Percentiles rank a stretch among this genome's conserved stretches.
These are phyloP conservation scores for Forficula auricularia DNA, from an alignment of 1,140 invertebrate species.

Conservation along the genomic window DNA sequence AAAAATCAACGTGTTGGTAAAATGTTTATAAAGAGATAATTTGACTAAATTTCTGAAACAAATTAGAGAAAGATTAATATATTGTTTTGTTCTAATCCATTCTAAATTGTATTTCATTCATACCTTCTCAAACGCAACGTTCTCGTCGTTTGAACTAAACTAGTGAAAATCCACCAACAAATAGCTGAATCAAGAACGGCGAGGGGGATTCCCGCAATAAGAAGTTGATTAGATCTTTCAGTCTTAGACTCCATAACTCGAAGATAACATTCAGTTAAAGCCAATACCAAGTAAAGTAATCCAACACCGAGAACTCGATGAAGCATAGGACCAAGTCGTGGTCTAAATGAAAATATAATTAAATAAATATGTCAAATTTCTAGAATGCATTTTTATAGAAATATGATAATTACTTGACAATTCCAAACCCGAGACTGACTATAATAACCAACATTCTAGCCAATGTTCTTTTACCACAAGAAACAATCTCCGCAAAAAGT, in stretches of 20 bases:
- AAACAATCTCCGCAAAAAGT: slow-evolving; percentile 71
- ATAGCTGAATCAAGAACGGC: slow-evolving; percentile 52
- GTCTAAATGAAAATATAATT: slow-evolving; percentile 33
- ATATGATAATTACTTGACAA: slow-evolving; percentile 60
- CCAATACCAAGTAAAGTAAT: slow-evolving; percentile 60
- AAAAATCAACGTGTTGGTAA: slow-evolving; percentile 83
- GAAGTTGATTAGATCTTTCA: slow-evolving; percentile 41
- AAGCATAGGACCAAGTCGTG: slow-evolving; percentile 65
- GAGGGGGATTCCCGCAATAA: slow-evolving; percentile 55
- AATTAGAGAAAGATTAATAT: too few species aligned
- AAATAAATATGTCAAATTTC: too few species aligned
- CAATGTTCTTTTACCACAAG: slow-evolving; percentile 71
- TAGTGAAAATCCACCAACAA: slow-evolving; percentile 73
- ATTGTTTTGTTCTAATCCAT: too few species aligned
- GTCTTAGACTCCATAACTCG: slow-evolving; percentile 49
- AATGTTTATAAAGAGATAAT: slow-evolving; percentile 75
- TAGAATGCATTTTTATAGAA: background rate
- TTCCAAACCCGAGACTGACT: slow-evolving; percentile 84
- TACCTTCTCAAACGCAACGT: slow-evolving; percentile 60
- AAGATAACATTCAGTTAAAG: slow-evolving; percentile 64
- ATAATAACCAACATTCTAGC: slow-evolving; percentile 86
- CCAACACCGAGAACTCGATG: slow-evolving; percentile 73
- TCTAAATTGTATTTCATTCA: background rate
- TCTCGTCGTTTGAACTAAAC: slow-evolving; percentile 73
- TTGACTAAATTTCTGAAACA: slow-evolving; percentile 65